Evolutionary conservation across 2,797 vertebrate species (phyloP), one percentile per base, ranked within the genome.

Genomic region (Rhinichthys osculus): DNA sequence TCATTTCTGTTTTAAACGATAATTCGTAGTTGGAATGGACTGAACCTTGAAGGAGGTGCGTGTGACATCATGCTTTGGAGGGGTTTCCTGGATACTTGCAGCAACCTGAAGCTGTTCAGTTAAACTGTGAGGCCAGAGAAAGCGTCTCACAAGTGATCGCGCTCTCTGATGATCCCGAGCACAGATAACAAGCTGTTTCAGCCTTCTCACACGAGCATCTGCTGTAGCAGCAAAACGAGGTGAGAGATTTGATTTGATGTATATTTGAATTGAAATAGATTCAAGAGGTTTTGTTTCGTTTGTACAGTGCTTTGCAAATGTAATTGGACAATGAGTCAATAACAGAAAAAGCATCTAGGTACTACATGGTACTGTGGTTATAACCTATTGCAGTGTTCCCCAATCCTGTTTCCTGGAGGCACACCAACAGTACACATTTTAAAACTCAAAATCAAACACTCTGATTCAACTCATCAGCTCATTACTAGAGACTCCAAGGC

Each of bases 31-130:
- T 69, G 14, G 23, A 19, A 35, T 52, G 30, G 7, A 50, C 35
- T 3, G 19, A 21, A 66, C 50, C 19, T 67, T 73, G 30, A 74
- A 52, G 57, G 81, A 78, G 79, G 54, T 85, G 82, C 23, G 13
- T 27, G 89, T 95, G 94, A 94, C 93, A 92, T 95, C 94, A 94
- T 86, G 84, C 84, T 78, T 80, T 87, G 82, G 88, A 33, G 30
- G 77, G 85, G 94, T 95, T 92, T 92, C 94, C 92, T 92, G 92
- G 94, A 92, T 87, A 95, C 94, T 88, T 59, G 86, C 85, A 90
- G 89, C 91, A 88, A 76, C 86, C 81, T 89, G 57, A 78, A 66
- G 86, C 89, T 90, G 87, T 90, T 92, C 91, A 93, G 92, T 94
- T 93, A 93, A 90, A 91, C 62, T 70, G 50, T 44, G 88, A 73